These are phyloP conservation scores for Agraylea sexmaculata DNA, from an alignment of 1,140 invertebrate species.

Conservation along the genomic window DNA sequence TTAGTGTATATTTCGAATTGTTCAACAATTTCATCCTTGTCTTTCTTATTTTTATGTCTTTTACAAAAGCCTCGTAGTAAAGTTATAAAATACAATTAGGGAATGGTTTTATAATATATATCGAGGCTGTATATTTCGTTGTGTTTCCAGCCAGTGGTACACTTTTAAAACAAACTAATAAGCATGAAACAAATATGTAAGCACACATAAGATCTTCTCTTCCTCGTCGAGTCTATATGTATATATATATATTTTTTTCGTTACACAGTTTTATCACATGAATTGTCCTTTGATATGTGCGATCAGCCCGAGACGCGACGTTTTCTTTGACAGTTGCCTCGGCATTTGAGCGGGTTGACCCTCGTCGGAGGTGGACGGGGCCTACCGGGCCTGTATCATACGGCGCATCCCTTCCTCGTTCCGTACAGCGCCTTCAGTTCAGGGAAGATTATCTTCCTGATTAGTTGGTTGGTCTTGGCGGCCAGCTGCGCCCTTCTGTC, in stretches of 20 bases:
- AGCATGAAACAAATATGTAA: not conserved
- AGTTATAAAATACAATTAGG: too few species aligned
- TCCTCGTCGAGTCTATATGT: not conserved
- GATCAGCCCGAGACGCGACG: not conserved
- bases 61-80: too few species aligned
- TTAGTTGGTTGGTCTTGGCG: conserved; percentile 64
- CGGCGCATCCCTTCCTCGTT: conserved; percentile 62
- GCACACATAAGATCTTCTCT: conserved; percentile 3
- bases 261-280: not conserved
- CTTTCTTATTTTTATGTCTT: not conserved
- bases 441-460: conserved; percentile 69
- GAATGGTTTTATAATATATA: not conserved
- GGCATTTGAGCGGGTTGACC: conserved; percentile 1
- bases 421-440: conserved; percentile 77
- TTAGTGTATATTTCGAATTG: not conserved
- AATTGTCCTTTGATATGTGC: not conserved
- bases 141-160: conserved; percentile 8
- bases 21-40: not conserved
- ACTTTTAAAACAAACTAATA: conserved; percentile 5
- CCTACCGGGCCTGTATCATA: conserved; percentile 41
- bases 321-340: conserved; percentile 4
- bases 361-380: not conserved
- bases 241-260: not conserved
- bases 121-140: not conserved
- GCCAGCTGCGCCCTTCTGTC: conserved; percentile 60